Evolutionary conservation across 2,113 vertebrate genomes (phyloP).

Genomic region (Ptyas mucosa): DNA sequence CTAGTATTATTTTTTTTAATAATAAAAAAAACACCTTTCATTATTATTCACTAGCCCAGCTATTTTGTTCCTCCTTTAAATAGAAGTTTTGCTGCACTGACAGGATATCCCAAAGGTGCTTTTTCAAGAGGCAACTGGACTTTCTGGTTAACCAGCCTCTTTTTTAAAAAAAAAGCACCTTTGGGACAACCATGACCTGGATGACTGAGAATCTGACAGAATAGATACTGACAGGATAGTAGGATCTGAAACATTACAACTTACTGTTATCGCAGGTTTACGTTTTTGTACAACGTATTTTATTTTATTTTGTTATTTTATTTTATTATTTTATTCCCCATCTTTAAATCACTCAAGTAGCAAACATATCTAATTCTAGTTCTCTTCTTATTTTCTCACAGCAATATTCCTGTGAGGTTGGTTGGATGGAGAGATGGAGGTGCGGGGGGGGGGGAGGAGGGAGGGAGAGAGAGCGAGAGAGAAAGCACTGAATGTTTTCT

Average conservation of each 20-base stretch:
- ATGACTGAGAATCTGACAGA: too few species aligned
- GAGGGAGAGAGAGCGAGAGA: too few species aligned
- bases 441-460: fast-evolving
- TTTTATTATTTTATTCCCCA: neutral
- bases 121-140: too few species aligned
- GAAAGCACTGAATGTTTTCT: neutral
- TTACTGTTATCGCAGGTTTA: slow-evolving; percentile 49
- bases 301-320: neutral
- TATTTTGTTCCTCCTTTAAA: neutral
- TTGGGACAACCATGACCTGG: too few species aligned
- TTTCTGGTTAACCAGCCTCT: too few species aligned
- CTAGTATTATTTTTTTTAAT: neutral
- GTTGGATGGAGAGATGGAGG: neutral
- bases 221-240: neutral
- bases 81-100: slow-evolving; percentile 11
- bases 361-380: neutral
- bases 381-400: neutral
- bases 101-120: neutral
- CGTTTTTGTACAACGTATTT: slow-evolving; percentile 14
- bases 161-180: too few species aligned
- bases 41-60: neutral
- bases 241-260: slow-evolving; percentile 4
- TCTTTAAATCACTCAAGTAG: neutral
- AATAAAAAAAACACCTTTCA: neutral
- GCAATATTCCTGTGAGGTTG: neutral